Percentiles rank a stretch among this genome's conserved stretches.
phyloP scores from a whole-genome alignment of 1,140 invertebrate genomes.

The Colletes latitarsis region DNA sequence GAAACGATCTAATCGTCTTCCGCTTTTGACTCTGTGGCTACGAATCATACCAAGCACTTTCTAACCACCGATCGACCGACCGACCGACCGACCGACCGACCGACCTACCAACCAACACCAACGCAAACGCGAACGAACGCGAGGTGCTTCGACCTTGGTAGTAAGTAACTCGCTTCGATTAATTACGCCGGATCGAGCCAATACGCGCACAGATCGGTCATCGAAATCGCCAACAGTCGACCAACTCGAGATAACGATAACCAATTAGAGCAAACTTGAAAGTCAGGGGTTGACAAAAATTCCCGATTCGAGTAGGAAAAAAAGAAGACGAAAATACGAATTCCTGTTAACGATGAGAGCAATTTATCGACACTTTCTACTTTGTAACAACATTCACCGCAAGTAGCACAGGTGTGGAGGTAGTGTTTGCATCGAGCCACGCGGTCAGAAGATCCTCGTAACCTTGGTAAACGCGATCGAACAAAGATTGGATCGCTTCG shows the following conservation, averaged over 20 bases:
- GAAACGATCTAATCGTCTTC: constrained; percentile 62
- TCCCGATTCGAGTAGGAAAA: not conserved
- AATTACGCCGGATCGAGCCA: not conserved
- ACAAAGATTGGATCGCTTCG: not conserved
- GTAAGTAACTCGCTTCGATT: constrained; percentile 34
- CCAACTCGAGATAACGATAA: not conserved
- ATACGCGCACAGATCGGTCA: not conserved
- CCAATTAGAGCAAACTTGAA: no score
- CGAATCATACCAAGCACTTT: constrained; percentile 55
- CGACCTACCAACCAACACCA: not conserved
- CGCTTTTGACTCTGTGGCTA: constrained; percentile 28
- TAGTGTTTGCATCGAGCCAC: not conserved
- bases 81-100: not conserved
- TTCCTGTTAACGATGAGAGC: constrained; percentile 15
- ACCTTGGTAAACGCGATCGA: constrained; percentile 55
- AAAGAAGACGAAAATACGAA: not conserved
- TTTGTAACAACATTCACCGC: constrained; percentile 32
- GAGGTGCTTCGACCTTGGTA: constrained; percentile 25
- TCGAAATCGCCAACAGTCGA: not conserved
- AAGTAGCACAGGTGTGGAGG: constrained; percentile 40
- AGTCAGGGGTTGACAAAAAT: not conserved
- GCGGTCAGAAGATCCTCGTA: constrained; percentile 35
- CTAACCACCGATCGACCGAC: constrained; percentile 27
- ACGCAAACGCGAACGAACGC: not conserved
- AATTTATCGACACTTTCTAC: constrained; percentile 57